Evolutionary conservation across 2,113 vertebrate species (phyloP), one percentile per base, ranked within the genome.

Genomic region (Sclerurus mexicanus): DNA sequence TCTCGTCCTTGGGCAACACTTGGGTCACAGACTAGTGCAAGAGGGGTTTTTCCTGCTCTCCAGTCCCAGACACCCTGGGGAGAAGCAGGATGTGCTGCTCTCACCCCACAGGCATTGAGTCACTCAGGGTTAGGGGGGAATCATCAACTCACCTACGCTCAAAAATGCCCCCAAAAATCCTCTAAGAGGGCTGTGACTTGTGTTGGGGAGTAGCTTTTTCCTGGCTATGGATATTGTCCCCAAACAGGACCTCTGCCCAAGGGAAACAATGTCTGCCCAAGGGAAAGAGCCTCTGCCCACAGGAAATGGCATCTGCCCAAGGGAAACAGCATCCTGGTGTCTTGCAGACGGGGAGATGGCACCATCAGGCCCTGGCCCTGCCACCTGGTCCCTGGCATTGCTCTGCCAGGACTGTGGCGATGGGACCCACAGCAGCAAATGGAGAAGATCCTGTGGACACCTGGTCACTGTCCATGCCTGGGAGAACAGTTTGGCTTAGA

Each of bases 1-100:
- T 53, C 39, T 37, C 25, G 82, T 72, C 87, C 90, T 92, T 64
- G 78, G n/a, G 56, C 31, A 31, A 4, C 7, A 0, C 69, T 37
- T 10, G 39, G 52, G 60, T 14, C 9, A 4, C 14, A 14, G 30
- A 15, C 0, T 6, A 2, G 19, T 1, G 23, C 18, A 4, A 17
- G 50, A 4, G 17, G 33, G 27, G 30, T 0, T 19, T 47, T 37
- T 44, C 80, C 35, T 35, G 47, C n/a, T 60, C 33, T 52, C 44
- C 63, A 66, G 76, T 25, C 77, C 37, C 44, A 10, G 25, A 15
- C 49, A 30, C 1, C 12, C 21, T 2, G 56, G 40, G 40, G 39
- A 87, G 31, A 62, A 1, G 20, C 17, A 1, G n/a, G 28, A 16
- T 14, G 22, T 12, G 53, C 35, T 71, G 56, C 52, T 60, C 2